Evolutionary conservation across 1,140 invertebrate species (phyloP), one percentile per base, ranked within the genome.

Genomic region (Drosophila burlai): DNA sequence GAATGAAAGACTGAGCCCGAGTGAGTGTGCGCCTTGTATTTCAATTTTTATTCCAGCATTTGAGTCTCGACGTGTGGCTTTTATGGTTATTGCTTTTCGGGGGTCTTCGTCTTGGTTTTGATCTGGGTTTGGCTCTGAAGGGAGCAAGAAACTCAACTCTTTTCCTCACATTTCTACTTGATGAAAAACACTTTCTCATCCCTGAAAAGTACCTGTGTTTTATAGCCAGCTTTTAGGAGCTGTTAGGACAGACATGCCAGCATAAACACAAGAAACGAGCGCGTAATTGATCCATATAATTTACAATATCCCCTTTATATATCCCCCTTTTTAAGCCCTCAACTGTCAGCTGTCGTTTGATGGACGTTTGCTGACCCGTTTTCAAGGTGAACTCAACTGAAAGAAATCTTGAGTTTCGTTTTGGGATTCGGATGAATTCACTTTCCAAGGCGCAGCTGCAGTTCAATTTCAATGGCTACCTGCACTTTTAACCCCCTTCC

Each of bases 51-150:
- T 55, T 85, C 50, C 63, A 61, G 57, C 79, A 82, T 85, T 86
- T 63, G 58, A 78, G 62, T 45, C 73, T 46, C 79, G 43, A 80
- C 77, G 81, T 83, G 76, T 73, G 78, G 78, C 73, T 86, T 84
- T 84, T 84, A 84, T 81, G 82, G 67, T 82, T 82, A 77, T 81
- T 81, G 74, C 77, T 40, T 62, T 63, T 36, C 36, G 46, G 57
- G 58, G 34, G 34, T 34, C 34, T 34, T 34, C 10, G 40, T 29
- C 40, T 26, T 52, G 49, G 29, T 18, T 50, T 50, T 49, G 24
- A 49, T 31, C 47, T 29, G 50, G 42, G 31, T 36, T 34, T 34
- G 31, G 2, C 31, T 34, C 10, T 10, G 31, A 10, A 34, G 9
- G 49, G 31, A 69, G 31, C 43, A 11, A 52, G n/a, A 60, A 46